These are phyloP conservation scores for Diogma glabrata DNA, from an alignment of 2,888 invertebrate genomes.

Conservation along the genomic window DNA sequence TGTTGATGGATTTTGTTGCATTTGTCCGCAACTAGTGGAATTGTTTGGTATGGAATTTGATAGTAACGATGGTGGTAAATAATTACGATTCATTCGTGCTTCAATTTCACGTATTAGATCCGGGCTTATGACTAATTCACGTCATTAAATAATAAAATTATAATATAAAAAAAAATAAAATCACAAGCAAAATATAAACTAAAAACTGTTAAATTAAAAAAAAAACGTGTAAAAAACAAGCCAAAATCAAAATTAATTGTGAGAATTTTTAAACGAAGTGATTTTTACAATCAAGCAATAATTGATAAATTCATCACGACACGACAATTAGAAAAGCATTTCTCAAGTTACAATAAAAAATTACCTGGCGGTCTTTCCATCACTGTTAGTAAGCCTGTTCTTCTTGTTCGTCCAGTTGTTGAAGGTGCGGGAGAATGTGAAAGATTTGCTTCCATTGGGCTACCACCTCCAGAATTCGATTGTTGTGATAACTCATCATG, in stretches of 20 bases:
- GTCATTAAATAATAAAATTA: constrained; percentile 6
- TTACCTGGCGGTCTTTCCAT: constrained; percentile 79
- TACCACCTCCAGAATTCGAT: constrained; percentile 35
- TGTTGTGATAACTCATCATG: constrained; percentile 48
- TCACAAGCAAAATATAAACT: constrained; percentile 21
- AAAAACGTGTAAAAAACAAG: constrained; percentile 14
- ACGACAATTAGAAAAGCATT: constrained; percentile 6
- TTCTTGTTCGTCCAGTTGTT: constrained; percentile 49
- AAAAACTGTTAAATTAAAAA: constrained; percentile 20
- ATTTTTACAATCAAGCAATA: constrained; percentile 18
- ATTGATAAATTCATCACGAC: constrained; percentile 17
- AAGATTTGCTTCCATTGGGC: constrained; percentile 28
- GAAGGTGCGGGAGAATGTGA: constrained; percentile 30
- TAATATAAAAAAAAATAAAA: constrained; percentile 19
- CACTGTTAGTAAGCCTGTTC: constrained; percentile 75
- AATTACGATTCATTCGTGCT: constrained; percentile 72
- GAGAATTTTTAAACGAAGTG: too few relatives aligned
- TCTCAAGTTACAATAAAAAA: constrained; percentile 12
- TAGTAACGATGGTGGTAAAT: constrained; percentile 57
- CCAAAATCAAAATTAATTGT: not conserved
- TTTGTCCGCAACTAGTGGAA: constrained; percentile 20
- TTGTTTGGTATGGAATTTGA: constrained; percentile 34
- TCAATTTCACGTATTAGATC: constrained; percentile 83
- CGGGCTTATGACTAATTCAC: constrained; percentile 65
- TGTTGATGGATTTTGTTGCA: constrained; percentile 30